Evolutionary conservation across 2,797 vertebrate genomes (phyloP).

Genomic region (Leuciscus waleckii): DNA sequence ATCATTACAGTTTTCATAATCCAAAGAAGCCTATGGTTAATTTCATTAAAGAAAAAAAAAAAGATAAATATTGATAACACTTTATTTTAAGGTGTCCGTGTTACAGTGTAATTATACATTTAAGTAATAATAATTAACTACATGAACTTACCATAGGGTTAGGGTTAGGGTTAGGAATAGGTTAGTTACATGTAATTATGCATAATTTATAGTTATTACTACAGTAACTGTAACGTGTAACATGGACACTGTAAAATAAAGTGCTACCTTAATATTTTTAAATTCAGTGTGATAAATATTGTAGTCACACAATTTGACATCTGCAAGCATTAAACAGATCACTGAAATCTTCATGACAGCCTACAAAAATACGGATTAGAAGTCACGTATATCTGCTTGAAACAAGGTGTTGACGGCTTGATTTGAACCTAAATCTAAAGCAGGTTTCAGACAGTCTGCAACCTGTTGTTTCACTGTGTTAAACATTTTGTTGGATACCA

Average conservation of each 20-base stretch:
- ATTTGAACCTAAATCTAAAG: conserved; percentile 28
- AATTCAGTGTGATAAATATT: too few species aligned
- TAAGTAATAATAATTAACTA: not conserved
- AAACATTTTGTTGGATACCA: not conserved
- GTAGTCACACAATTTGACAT: not conserved
- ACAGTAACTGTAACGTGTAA: too few species aligned
- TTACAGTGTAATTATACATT: not conserved
- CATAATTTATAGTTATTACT: too few species aligned
- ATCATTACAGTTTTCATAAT: not conserved
- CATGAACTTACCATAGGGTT: not conserved
- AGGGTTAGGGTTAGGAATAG: not conserved
- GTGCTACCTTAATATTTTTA: not conserved
- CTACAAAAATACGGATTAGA: conserved; percentile 19
- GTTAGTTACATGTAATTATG: too few species aligned
- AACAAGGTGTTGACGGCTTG: conserved; percentile 25
- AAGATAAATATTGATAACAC: too few species aligned
- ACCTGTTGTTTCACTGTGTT: conserved; percentile 14
- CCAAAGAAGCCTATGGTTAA: not conserved
- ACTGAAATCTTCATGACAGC: conserved; percentile 22
- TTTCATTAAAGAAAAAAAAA: not conserved
- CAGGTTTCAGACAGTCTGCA: conserved; percentile 27
- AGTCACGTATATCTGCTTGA: not conserved
- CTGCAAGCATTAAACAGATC: conserved; percentile 14
- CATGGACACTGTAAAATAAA: too few species aligned
- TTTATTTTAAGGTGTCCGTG: too few species aligned